Conservation (phyloP, 2,113 vertebrate genomes). For the Falcunculus frontatus region DNA sequence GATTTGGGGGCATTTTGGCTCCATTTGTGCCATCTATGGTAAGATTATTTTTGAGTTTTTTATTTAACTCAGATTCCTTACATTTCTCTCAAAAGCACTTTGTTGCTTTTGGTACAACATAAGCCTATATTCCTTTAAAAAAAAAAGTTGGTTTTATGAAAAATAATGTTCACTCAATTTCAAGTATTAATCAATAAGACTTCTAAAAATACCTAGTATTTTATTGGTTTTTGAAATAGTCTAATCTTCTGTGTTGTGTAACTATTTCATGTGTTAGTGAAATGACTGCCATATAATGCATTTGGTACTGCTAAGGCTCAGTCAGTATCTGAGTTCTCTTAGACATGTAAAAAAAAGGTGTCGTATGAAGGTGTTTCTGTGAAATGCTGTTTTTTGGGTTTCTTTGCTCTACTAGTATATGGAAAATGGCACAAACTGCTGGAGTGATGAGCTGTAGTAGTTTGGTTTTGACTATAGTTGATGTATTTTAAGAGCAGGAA, state of each 20-base stretch:
- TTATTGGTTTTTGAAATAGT: background rate
- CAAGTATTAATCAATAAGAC: background rate
- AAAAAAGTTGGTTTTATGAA: background rate
- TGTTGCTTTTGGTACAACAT: background rate
- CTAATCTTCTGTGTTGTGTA: background rate
- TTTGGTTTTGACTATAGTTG: background rate
- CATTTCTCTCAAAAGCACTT: background rate
- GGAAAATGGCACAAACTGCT: background rate
- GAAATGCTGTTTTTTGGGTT: background rate
- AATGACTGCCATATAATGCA: background rate
- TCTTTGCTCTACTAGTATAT: background rate
- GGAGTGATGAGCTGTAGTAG: background rate
- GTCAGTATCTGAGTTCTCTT: background rate
- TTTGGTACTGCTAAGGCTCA: background rate
- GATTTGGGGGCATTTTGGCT: constrained; percentile 85
- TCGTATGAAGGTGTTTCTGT: background rate
- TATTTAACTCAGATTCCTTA: background rate
- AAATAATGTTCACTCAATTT: background rate
- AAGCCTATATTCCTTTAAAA: background rate
- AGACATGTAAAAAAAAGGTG: background rate
- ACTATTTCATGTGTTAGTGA: background rate
- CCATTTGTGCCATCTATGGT: constrained; percentile 85
- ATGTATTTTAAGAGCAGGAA: background rate
- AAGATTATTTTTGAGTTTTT: constrained; percentile 1
- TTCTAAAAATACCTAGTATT: background rate